Evolutionary conservation across 2,888 invertebrate species (phyloP).

Genomic region (Trichogramma dendrolimi): DNA sequence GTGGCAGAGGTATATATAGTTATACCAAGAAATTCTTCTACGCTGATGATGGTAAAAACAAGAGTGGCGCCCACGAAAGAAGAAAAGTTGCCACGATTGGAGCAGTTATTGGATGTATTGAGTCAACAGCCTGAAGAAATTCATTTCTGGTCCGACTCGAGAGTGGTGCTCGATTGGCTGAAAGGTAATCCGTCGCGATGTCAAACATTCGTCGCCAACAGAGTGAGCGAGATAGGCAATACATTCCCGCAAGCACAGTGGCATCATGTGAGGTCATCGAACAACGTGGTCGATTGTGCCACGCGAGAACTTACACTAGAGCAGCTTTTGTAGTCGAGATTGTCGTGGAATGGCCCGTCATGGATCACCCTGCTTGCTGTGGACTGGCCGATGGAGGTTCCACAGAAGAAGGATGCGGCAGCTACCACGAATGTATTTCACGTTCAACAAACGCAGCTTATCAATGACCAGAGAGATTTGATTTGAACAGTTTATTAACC

Average conservation of each 20-base stretch:
- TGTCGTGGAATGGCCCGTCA: not conserved
- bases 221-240: not conserved
- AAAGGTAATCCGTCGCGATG: not conserved
- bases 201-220: not conserved
- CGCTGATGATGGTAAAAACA: not conserved
- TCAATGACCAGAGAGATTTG: no score
- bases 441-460: no score
- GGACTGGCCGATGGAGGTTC: no score
- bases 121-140: not conserved
- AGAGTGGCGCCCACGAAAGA: not conserved
- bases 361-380: not conserved
- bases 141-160: conserved; percentile 2
- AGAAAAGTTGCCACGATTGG: not conserved
- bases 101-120: not conserved
- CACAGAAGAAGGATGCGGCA: no score
- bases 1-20: not conserved
- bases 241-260: not conserved
- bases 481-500: no score
- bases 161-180: not conserved
- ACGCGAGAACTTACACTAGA: not conserved
- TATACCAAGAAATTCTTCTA: not conserved
- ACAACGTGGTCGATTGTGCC: not conserved
- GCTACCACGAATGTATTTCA: no score
- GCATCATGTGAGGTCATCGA: not conserved
- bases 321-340: not conserved